Evolutionary conservation across 1,140 invertebrate species (phyloP), one percentile per base, ranked within the genome.

Genomic region (Rhagoletis pomonella): DNA sequence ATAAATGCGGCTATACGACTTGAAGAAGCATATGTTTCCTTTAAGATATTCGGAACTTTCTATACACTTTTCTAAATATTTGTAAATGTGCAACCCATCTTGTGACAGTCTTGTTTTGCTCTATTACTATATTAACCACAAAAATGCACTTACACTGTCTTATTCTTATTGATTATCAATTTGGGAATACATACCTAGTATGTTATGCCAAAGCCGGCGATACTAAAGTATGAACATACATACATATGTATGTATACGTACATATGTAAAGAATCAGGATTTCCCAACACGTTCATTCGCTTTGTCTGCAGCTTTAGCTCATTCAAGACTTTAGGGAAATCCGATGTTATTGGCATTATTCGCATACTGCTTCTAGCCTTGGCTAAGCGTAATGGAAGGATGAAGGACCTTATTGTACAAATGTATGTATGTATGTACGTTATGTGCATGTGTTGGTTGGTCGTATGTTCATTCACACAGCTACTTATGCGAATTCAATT

Each of bases 111-210:
- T 73, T 42, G n/a, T 39, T 64, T 60, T 62, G 29, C 3, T 62
- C 55, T 60, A 86, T 86, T 62, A 86, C 84, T 86, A 17, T 86
- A 86, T 86, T 86, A 86, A 64, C 73, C 73, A 50, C 73, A 81
- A 81, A 77, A 81, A 50, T 29, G 29, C 47, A 55, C 47, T 62
- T 58, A 42, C 84, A 47, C 59, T 60, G 44, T 14, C 58, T 44
- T 86, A 86, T 86, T 64, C 60, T 86, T 91, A 91, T 91, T 91
- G 91, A 91, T 91, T 91, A 91, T 91, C 91, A 90, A 91, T 91
- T 91, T 91, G 91, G 91, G 91, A 91, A 91, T 91, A 29, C 29
- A 29, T 29, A 29, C 29, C 29, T 29, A 29, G 29, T 29, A 91
- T 86, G 73, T 81, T 81, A 55, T 81, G 73, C 55, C 44, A 81